A percentile compares a stretch with the other conserved stretches of the same genome.
These are phyloP conservation scores for Pocillopora meandrina DNA, from an alignment of 92 coral and sea anemone genomes.

Conservation along the genomic window DNA sequence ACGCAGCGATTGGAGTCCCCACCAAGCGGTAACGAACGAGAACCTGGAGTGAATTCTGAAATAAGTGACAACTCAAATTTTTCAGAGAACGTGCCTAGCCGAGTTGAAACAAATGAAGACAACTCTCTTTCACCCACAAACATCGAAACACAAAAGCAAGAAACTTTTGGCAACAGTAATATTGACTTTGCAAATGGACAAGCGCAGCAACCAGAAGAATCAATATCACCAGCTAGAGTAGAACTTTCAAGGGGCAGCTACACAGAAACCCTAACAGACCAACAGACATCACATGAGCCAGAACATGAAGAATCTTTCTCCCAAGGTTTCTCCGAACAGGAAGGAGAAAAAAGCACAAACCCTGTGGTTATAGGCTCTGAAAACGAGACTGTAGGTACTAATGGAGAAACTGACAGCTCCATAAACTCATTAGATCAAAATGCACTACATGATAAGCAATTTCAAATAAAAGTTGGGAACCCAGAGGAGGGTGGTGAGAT, in stretches of 20 bases:
- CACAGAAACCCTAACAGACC: not conserved
- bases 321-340: not conserved
- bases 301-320: not conserved
- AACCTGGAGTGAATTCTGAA: not conserved
- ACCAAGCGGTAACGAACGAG: not conserved
- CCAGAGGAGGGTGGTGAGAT: slow-evolving; percentile 12
- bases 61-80: not conserved
- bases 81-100: not conserved
- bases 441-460: not conserved
- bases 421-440: not conserved
- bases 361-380: not conserved
- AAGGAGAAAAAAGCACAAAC: not conserved
- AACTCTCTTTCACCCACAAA: not conserved
- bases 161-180: not conserved
- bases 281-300: not conserved
- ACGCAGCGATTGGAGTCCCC: not conserved
- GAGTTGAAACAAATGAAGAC: not conserved
- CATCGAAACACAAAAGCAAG: not conserved
- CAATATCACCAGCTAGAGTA: not conserved
- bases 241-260: not conserved
- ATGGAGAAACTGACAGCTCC: not conserved
- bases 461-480: slow-evolving; percentile 20
- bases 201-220: not conserved
- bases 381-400: not conserved
- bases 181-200: not conserved